Evolutionary conservation across 2,113 vertebrate genomes (phyloP).

Genomic region (Brachyhypopomus occidentalis): DNA sequence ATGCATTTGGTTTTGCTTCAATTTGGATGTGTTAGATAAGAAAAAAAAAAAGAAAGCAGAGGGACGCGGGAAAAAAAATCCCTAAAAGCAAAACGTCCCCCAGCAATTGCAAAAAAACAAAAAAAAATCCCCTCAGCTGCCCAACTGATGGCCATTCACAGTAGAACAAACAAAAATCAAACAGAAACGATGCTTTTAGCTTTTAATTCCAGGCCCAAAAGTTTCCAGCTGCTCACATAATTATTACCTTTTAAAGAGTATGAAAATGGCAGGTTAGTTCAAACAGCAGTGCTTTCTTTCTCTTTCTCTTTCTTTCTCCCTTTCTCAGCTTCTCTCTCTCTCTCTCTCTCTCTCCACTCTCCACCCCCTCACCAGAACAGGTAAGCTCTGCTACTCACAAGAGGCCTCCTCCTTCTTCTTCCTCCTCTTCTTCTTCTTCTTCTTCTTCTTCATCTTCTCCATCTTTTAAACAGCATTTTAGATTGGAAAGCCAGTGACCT

Average conservation of each 20-base stretch:
- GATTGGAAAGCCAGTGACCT: slow-evolving; percentile 62
- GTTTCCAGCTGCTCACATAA: slow-evolving; percentile 74
- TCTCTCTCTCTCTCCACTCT: slow-evolving; percentile 59
- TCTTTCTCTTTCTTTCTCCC: slow-evolving; percentile 37
- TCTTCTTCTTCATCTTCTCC: no score
- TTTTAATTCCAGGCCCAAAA: slow-evolving; percentile 66
- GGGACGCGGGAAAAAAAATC: slow-evolving; percentile 38
- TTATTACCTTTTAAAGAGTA: slow-evolving; percentile 71
- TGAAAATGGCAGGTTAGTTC: slow-evolving; percentile 73
- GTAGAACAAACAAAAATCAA: slow-evolving; percentile 65
- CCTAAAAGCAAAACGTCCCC: slow-evolving; percentile 52
- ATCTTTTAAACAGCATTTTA: slow-evolving; percentile 61
- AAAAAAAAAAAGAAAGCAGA: slow-evolving; percentile 59
- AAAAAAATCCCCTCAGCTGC: slow-evolving; percentile 42
- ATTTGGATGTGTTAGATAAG: slow-evolving; percentile 78
- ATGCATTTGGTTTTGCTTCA: slow-evolving; percentile 75
- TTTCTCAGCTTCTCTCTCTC: slow-evolving; percentile 50
- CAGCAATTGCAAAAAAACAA: slow-evolving; percentile 31
- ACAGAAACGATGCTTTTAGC: slow-evolving; percentile 62
- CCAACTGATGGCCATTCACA: slow-evolving; percentile 61
- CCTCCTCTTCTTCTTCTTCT: no score
- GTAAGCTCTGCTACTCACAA: slow-evolving; percentile 51
- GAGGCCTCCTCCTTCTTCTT: slow-evolving; percentile 31
- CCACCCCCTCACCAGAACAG: slow-evolving; percentile 54
- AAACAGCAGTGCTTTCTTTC: slow-evolving; percentile 57